Base-by-base conservation (phyloP, 2,797 vertebrate genomes). In the Pipistrellus pipistrellus region DNA sequence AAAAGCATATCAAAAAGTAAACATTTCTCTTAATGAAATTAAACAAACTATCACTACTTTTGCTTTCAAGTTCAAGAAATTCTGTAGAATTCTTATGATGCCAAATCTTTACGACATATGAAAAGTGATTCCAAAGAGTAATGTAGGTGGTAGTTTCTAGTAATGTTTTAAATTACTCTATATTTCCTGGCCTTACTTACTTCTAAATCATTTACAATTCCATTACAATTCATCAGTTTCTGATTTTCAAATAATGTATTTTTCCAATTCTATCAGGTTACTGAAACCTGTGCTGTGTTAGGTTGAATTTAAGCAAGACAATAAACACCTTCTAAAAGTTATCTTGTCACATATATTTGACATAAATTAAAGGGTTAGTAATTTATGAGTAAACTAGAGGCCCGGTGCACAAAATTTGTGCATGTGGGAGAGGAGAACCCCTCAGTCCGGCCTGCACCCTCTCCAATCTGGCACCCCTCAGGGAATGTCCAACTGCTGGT, bases 61-160 rank as follows among this genome's bases (percentile, higher is more conserved):
- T 53, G 68, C 68, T 89, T 90, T 95, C 77, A n/a, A 88, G n/a
- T 88, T 95, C 77, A 20, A 88, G 27, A 57, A 14, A 75, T 64
- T 81, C 15, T 23, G 10, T 48, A 69, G 44, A 82, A 78, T 83
- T 72, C 41, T 84, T 62, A 92, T 38, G 8, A 78, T 84, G 25
- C 12, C 18, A 95, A 69, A 89, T 78, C 57, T 87, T 77, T 59
- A 72, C 9, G n/a, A 41, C 38, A 3, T 8, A 21, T 81, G 38
- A 91, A 81, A 55, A 18, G 32, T 27, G 66, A 48, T 88, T 93
- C 55, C 71, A 91, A 83, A 88, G 76, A 72, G 46, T 18, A 38
- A 13, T 18, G 11, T 72, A 83, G 13, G 32, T 25, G 81, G 27
- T 32, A 30, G 6, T 64, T 35, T 64, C 25, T 75, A 77, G 57